A percentile compares a stretch with the other conserved stretches of the same genome.
phyloP scores from a whole-genome alignment of 2,797 vertebrate genomes.

The Limosa lapponica region DNA sequence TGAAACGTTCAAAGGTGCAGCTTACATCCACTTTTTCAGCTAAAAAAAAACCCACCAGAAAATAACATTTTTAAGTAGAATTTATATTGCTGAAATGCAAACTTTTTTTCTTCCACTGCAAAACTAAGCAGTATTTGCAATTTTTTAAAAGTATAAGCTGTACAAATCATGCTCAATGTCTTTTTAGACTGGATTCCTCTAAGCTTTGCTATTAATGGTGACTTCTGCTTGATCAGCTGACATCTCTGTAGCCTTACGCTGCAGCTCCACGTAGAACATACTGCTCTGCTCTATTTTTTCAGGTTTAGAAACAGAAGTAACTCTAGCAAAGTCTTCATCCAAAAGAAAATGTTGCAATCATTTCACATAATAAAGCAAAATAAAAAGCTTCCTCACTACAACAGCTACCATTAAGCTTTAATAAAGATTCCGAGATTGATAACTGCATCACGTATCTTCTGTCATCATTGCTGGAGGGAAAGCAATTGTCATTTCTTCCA shows the following conservation, averaged over 20 bases:
- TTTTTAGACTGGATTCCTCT: neutral
- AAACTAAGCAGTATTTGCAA: neutral
- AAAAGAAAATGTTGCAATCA: neutral
- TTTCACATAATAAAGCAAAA: neutral
- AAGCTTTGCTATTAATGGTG: neutral
- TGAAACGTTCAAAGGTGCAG: neutral
- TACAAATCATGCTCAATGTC: neutral
- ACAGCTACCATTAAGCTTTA: neutral
- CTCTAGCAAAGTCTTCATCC: neutral
- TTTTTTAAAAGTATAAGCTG: neutral
- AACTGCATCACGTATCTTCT: neutral
- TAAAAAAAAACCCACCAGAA: neutral
- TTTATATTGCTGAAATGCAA: neutral
- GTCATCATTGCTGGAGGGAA: neutral
- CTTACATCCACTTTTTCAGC: neutral
- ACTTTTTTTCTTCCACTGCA: neutral
- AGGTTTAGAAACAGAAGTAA: neutral
- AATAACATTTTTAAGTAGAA: neutral
- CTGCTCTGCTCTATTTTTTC: neutral
- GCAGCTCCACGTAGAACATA: neutral
- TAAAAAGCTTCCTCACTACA: neutral
- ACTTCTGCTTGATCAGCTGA: neutral
- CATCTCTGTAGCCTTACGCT: rapidly evolving
- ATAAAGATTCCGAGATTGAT: neutral
- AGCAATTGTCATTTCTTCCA: neutral